Evolutionary conservation across 2,113 vertebrate species (phyloP).

Genomic region (Podarcis raffonei): DNA sequence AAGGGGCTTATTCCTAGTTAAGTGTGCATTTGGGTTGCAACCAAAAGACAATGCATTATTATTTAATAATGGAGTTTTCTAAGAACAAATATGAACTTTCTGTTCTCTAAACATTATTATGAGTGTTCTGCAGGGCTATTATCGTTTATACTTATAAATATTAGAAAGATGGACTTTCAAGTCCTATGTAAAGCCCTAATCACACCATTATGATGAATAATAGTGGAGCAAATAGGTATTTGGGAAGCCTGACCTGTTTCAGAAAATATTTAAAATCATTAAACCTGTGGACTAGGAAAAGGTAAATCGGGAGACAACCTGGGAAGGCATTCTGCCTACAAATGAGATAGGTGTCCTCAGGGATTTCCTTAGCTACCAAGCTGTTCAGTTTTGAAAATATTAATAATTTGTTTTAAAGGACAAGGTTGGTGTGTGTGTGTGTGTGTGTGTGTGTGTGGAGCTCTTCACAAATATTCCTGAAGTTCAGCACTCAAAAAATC

Average conservation of each 20-base stretch:
- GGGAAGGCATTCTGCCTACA: background rate
- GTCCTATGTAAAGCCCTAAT: background rate
- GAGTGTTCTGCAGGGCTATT: no score
- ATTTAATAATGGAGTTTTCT: background rate
- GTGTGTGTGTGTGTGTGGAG: no score
- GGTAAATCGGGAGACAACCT: background rate
- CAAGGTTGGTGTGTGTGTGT: no score
- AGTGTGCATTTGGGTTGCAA: no score
- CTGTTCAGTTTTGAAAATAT: background rate
- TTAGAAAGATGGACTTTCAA: background rate
- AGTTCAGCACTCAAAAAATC: background rate
- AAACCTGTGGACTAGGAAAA: background rate
- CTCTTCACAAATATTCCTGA: background rate
- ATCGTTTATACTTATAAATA: no score
- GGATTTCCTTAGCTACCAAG: background rate
- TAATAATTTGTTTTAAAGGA: background rate
- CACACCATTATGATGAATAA: background rate
- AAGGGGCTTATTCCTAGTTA: no score
- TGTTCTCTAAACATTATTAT: background rate
- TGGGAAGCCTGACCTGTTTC: background rate
- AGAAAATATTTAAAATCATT: background rate
- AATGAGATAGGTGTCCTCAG: background rate
- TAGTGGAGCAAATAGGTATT: background rate
- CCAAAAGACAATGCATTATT: background rate
- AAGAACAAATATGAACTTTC: background rate